These are phyloP conservation scores for Mohoua ochrocephala DNA, from an alignment of 2,113 vertebrate species.

Conservation along the genomic window DNA sequence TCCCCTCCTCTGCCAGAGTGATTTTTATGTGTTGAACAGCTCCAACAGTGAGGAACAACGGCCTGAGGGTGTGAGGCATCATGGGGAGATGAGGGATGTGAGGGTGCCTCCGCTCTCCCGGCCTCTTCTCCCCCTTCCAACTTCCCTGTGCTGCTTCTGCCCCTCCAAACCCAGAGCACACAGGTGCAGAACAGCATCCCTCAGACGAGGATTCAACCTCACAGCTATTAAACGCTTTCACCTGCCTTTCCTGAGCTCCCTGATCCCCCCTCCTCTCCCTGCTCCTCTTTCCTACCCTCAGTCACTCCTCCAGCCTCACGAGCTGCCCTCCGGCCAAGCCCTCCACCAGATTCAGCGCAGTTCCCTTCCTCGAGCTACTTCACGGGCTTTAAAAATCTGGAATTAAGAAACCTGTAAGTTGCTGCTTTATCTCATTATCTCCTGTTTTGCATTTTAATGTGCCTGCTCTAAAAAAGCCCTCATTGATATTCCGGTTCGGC, in stretches of 20 bases:
- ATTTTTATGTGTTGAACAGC: neutral
- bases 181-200: neutral
- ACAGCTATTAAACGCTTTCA: neutral
- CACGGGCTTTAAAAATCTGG: conserved; percentile 11
- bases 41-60: fast-evolving
- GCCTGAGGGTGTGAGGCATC: neutral
- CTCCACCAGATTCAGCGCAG: neutral
- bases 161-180: neutral
- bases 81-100: fast-evolving
- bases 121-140: neutral
- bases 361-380: neutral
- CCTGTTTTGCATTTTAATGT: conserved; percentile 81
- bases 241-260: neutral
- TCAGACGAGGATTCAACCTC: neutral
- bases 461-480: conserved; percentile 73
- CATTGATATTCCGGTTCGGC: conserved; percentile 75
- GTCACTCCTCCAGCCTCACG: neutral
- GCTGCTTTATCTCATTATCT: conserved; percentile 79
- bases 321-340: neutral
- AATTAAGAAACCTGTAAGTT: conserved; percentile 72
- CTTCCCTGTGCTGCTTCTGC: neutral
- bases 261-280: neutral
- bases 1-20: neutral
- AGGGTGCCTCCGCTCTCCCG: neutral
- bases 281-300: neutral